Evolutionary conservation across 2,888 invertebrate genomes (phyloP), one percentile per base, ranked within the genome.

Genomic region (Drosophila testacea): DNA sequence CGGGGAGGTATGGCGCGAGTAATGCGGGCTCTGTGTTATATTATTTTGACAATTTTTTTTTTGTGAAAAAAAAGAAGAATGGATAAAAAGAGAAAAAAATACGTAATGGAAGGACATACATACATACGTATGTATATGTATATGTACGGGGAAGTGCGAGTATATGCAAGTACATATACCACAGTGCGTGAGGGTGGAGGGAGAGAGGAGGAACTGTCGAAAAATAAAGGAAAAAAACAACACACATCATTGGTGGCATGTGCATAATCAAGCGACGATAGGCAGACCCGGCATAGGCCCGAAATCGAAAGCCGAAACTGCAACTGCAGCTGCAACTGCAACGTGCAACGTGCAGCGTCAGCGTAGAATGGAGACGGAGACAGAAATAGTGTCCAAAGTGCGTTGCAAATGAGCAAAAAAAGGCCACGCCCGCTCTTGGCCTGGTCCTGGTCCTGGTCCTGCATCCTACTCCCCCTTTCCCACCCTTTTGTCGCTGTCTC

Each of bases 371-470:
- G 11, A 42, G 38, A 34, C 41, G 38, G 63, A 47, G 59, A 36
- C 44, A 34, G 69, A 64, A 77, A 69, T 69, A 79, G 80, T 72
- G 84, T 75, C 76, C 76, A 91, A 90, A 89, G 91, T 90, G 91
- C 86, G 90, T 89, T 71, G 80, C 73, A 86, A 89, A 89, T 89
- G 86, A 82, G 88, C 73, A 82, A 91, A 90, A 71, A 90, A 90
- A 91, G 91, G 90, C 91, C 91, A 90, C 90, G 90, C 90, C 91
- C 79, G 91, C 78, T 78, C 70, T 46, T 55, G 78, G 78, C 56
- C 34, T 11, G 41, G 10, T 47, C 38, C 75, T 32, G 42, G 13
- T 22, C n/a, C 44, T 46, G 54, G 38, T 54, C 6, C 30, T 16
- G 2, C n/a, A 9, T 7, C 77, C 82, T 72, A 79, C 73, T 61